Evolutionary conservation across 2,888 invertebrate genomes (phyloP).

Genomic region (Teleogryllus oceanicus): DNA sequence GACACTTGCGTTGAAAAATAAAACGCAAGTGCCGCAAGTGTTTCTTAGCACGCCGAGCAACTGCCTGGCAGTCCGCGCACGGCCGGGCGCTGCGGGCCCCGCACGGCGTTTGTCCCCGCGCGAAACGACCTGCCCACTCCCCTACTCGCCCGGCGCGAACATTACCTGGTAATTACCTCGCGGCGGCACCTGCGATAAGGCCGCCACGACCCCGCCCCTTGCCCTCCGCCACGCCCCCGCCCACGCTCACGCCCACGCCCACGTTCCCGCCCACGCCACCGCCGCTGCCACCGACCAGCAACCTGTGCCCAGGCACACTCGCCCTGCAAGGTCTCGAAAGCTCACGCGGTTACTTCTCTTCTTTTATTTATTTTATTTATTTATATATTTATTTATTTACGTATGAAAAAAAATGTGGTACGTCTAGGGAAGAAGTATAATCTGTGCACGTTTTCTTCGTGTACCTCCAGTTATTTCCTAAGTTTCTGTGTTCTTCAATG

Average conservation of each 20-base stretch:
- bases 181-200: constrained; percentile 18
- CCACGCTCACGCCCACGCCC: background rate
- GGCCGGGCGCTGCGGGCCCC: background rate
- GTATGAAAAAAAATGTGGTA: no score
- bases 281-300: background rate
- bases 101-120: background rate
- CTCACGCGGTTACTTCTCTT: no score
- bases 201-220: background rate
- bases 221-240: background rate
- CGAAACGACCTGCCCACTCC: background rate
- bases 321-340: no score
- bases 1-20: no score
- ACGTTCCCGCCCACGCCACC: background rate
- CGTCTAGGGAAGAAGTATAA: no score
- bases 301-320: no score
- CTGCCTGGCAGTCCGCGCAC: background rate
- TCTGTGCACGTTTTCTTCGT: no score
- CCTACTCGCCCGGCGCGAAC: background rate
- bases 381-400: no score
- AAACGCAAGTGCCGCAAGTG: background rate
- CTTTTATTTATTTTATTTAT: no score
- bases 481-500: no score
- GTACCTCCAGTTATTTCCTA: no score
- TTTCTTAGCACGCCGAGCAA: background rate
- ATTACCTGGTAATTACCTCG: constrained; percentile 12